Percentiles rank a stretch among this genome's conserved stretches.
Evolutionary conservation across 2,888 invertebrate species (phyloP).

Genomic region (Pterobdella sp.): DNA sequence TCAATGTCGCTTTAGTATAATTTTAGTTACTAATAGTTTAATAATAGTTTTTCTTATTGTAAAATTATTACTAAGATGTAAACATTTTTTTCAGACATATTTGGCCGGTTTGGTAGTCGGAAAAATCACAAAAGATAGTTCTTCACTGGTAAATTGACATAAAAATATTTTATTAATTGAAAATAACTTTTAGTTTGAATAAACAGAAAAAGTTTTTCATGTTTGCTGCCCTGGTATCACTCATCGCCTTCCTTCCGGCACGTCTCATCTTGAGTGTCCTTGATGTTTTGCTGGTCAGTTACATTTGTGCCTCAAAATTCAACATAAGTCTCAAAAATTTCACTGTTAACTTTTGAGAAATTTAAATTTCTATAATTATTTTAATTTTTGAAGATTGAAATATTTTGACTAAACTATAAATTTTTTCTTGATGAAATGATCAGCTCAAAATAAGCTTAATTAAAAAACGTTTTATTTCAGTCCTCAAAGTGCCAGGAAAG

Average conservation of each 20-base stretch:
- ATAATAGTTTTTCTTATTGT: not conserved
- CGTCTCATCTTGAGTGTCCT: not conserved
- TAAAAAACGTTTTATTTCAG: not conserved
- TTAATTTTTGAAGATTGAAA: too few relatives aligned
- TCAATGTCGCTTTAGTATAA: not conserved
- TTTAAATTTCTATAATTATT: too few relatives aligned
- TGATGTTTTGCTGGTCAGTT: constrained; percentile 14
- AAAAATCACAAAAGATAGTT: constrained; percentile 9
- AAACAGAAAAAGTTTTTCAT: not conserved
- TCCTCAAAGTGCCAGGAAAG: constrained; percentile 1
- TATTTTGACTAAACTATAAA: too few relatives aligned
- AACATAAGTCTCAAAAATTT: not conserved
- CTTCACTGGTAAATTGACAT: not conserved
- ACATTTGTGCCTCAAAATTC: not conserved
- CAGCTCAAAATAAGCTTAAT: not conserved
- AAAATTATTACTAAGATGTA: not conserved
- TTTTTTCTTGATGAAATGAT: not conserved
- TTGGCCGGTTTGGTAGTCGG: constrained; percentile 16
- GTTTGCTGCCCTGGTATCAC: constrained; percentile 5
- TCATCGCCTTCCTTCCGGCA: constrained; percentile 3
- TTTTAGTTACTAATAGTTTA: not conserved
- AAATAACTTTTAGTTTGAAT: not conserved
- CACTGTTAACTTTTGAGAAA: not conserved
- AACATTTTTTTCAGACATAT: not conserved
- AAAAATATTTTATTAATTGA: not conserved